Conservation (phyloP, 2,888 invertebrate species). For the Epinotia brunnichana region DNA sequence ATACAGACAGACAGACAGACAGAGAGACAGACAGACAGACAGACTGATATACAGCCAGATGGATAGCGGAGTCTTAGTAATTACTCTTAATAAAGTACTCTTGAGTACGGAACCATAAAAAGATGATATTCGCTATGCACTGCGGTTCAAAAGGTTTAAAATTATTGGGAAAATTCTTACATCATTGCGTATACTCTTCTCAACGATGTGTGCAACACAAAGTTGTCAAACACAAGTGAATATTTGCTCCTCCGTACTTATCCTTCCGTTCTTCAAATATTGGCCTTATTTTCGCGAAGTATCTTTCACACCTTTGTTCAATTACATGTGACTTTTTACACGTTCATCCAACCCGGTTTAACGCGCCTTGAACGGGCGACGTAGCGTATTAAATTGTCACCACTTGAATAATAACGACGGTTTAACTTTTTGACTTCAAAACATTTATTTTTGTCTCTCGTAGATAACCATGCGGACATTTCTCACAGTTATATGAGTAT, state of each 20-base stretch:
- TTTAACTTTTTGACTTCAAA: slow-evolving; percentile 20
- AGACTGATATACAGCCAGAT: no score
- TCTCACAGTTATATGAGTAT: no score
- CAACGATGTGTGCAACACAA: slow-evolving; percentile 3
- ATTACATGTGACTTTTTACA: slow-evolving; percentile 56
- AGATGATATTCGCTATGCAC: no score
- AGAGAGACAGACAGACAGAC: no score
- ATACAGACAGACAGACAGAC: no score
- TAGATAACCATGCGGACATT: no score
- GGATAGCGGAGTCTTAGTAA: no score
- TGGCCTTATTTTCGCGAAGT: slow-evolving; percentile 50
- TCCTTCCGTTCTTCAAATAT: slow-evolving; percentile 50
- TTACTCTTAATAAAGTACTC: no score
- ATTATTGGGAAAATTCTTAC: not conserved
- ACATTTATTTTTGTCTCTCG: not conserved
- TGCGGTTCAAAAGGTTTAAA: not conserved
- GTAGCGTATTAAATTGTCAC: slow-evolving; percentile 49
- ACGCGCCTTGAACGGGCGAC: slow-evolving; percentile 57
- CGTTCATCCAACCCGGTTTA: slow-evolving; percentile 53
- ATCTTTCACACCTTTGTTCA: slow-evolving; percentile 56
- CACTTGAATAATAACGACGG: slow-evolving; percentile 39
- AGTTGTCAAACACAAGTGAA: slow-evolving; percentile 31
- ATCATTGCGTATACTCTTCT: slow-evolving; percentile 1
- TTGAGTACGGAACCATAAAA: no score
- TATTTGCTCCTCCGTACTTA: slow-evolving; percentile 43